Conservation (phyloP, 2,797 vertebrate genomes). For the Tenualosa thibaudeaui region DNA sequence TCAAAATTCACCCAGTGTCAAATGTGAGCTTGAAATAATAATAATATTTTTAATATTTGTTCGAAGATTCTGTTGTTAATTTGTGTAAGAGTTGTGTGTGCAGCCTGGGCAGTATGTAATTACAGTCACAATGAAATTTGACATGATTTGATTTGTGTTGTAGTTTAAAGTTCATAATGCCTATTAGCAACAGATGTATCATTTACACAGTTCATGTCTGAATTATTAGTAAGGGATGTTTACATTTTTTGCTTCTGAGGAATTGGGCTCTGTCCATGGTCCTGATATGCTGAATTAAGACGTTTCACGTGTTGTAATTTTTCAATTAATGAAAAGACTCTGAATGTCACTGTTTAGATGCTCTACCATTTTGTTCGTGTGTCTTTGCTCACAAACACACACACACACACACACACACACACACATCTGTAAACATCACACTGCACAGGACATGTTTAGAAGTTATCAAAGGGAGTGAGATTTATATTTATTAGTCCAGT, state of each 20-base stretch:
- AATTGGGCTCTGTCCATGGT: conserved; percentile 51
- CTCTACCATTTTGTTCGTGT: neutral
- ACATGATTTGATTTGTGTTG: neutral
- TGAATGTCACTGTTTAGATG: neutral
- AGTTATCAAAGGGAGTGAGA: neutral
- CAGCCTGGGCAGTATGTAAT: neutral
- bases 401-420: neutral
- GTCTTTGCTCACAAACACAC: neutral
- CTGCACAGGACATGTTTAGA: neutral
- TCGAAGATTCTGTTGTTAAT: neutral
- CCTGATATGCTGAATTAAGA: conserved; percentile 43
- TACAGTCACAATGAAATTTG: neutral
- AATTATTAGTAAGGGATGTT: neutral
- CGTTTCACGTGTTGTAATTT: neutral
- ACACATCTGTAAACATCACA: neutral
- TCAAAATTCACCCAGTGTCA: neutral
- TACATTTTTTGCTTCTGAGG: conserved; percentile 21
- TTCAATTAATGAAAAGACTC: neutral
- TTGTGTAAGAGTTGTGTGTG: neutral
- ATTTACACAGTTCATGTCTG: neutral
- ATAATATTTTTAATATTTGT: neutral
- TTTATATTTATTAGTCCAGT: neutral
- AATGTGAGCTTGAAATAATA: neutral
- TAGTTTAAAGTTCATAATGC: neutral
- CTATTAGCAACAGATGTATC: neutral